A percentile compares a stretch with the other conserved stretches of the same genome.
Evolutionary conservation across 1,140 invertebrate genomes (phyloP).

Genomic region (Plodia interpunctella): DNA sequence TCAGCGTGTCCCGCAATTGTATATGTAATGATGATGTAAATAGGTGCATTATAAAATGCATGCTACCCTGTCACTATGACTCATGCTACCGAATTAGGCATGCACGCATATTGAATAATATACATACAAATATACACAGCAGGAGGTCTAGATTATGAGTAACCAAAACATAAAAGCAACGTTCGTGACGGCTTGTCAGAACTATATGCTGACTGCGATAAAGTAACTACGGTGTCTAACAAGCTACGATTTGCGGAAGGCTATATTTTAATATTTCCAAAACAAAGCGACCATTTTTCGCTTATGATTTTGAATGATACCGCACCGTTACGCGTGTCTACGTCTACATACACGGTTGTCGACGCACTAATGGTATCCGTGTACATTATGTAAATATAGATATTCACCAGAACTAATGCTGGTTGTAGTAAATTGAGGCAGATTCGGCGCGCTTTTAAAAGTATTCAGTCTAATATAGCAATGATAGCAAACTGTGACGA

Average conservation of each 20-base stretch:
- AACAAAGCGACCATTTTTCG: neutral
- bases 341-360: neutral
- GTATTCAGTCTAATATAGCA: neutral
- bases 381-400: neutral
- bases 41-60: neutral
- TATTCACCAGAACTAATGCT: neutral
- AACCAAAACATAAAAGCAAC: neutral
- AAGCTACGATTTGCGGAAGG: neutral
- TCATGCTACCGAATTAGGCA: neutral
- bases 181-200: neutral
- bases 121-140: neutral
- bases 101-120: neutral
- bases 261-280: neutral
- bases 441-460: neutral
- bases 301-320: neutral
- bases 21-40: conserved; percentile 6
- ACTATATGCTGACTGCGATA: too few relatives aligned
- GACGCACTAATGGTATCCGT: neutral
- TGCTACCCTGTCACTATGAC: conserved; percentile 3
- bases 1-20: neutral
- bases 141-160: neutral
- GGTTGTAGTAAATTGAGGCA: neutral
- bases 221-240: neutral
- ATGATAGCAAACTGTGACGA: neutral
- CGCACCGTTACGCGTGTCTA: neutral